A percentile compares a stretch with the other conserved stretches of the same genome.
Evolutionary conservation across 2,797 vertebrate species (phyloP).

Genomic region (Rhynchotus rufescens): DNA sequence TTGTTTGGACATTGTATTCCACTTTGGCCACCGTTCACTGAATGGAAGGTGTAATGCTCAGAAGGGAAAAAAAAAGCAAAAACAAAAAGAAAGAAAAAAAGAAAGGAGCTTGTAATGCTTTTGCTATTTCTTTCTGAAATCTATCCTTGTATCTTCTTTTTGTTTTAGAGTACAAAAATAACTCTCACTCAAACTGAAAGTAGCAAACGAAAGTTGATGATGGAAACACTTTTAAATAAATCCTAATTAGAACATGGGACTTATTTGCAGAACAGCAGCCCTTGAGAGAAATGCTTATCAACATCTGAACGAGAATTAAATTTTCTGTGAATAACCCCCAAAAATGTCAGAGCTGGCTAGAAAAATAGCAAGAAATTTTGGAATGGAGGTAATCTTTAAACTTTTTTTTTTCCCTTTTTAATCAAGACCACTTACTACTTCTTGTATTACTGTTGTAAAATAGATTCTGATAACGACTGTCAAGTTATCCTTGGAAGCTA

Average conservation of each 20-base stretch:
- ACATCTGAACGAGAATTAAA: not conserved
- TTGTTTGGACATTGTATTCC: constrained; percentile 11
- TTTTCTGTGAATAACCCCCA: not conserved
- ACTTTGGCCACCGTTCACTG: not conserved
- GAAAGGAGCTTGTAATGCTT: not conserved
- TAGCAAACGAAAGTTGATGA: not conserved
- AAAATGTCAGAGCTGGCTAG: not conserved
- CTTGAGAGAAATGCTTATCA: not conserved
- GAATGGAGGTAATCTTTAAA: not conserved
- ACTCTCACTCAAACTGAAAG: not conserved
- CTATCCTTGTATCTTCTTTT: not conserved
- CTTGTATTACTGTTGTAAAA: not conserved
- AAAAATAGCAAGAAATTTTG: not conserved
- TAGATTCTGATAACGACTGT: not conserved
- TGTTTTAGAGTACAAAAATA: not conserved
- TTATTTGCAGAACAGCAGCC: not conserved
- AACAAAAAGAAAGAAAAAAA: not conserved
- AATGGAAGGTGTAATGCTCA: constrained; percentile 25
- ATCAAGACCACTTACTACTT: not conserved
- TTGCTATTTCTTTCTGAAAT: not conserved
- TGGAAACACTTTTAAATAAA: not conserved
- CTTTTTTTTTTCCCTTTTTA: not conserved
- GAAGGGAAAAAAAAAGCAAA: not conserved
- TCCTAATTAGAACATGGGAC: not conserved
- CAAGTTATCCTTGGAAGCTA: not conserved